These are phyloP conservation scores for Tylochromis polylepis DNA, from an alignment of 2,113 vertebrate species.

Conservation along the genomic window DNA sequence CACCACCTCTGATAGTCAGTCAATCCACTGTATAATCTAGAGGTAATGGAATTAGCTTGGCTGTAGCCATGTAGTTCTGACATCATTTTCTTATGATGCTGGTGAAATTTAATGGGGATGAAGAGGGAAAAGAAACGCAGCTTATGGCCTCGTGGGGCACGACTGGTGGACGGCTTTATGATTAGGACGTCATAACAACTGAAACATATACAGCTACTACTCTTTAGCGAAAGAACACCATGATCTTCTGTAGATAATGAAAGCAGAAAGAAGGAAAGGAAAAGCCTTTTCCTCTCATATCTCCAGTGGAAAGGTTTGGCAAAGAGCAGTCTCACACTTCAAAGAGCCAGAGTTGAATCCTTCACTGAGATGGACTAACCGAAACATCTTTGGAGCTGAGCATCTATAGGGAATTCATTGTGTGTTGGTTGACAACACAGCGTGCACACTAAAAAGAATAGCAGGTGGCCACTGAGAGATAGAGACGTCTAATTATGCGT, in stretches of 20 bases:
- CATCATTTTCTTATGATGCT: slow-evolving; percentile 34
- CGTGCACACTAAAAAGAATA: neutral
- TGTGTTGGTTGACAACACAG: slow-evolving; percentile 4
- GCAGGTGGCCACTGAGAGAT: slow-evolving; percentile 32
- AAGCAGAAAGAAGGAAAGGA: neutral
- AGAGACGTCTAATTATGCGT: slow-evolving; percentile 4
- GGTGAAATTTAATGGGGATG: slow-evolving; percentile 19
- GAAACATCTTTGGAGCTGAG: neutral
- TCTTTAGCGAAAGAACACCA: neutral
- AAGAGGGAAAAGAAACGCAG: neutral
- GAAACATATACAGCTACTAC: neutral
- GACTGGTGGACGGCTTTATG: neutral
- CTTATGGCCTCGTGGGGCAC: neutral
- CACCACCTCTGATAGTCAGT: neutral
- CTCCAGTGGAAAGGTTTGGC: neutral
- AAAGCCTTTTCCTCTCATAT: neutral
- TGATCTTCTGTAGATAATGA: neutral
- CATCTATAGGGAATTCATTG: neutral
- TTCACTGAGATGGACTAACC: neutral
- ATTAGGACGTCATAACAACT: neutral
- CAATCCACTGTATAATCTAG: neutral
- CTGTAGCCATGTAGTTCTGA: neutral
- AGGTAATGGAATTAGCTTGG: neutral
- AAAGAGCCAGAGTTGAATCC: slow-evolving; percentile 6
- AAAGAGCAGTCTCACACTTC: slow-evolving; percentile 11